Evolutionary conservation across 2,113 vertebrate species (phyloP).

Genomic region (Odobenus rosmarus): DNA sequence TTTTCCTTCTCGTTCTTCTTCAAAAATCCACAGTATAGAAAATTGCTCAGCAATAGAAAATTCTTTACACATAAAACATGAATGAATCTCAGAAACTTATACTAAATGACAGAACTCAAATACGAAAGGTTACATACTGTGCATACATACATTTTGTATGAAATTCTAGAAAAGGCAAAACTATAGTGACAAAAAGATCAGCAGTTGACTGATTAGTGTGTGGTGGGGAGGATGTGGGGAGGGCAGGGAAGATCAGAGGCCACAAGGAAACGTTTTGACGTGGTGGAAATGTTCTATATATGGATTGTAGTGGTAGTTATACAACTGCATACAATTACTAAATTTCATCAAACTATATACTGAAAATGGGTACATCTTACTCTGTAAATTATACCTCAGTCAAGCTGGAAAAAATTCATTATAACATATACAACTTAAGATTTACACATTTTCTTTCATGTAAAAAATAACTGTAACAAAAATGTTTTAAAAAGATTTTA

Average conservation of each 20-base stretch:
- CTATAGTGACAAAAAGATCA: not conserved
- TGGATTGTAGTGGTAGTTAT: not conserved
- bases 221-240: not conserved
- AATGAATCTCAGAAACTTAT: not conserved
- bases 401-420: not conserved
- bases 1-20: not conserved
- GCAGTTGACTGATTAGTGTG: not conserved
- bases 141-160: not conserved
- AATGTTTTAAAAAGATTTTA: too few relatives aligned
- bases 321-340: not conserved
- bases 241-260: not conserved
- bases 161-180: not conserved
- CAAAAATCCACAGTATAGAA: not conserved
- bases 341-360: not conserved
- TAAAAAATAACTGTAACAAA: conserved; percentile 18
- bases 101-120: not conserved
- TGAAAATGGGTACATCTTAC: not conserved
- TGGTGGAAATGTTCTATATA: not conserved
- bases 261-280: not conserved
- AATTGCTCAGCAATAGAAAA: not conserved
- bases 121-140: not conserved
- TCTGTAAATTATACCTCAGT: not conserved
- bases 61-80: not conserved
- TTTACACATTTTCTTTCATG: not conserved
- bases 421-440: not conserved